These are phyloP conservation scores for Gymnosoma rotundatum DNA, from an alignment of 2,888 invertebrate genomes.

Conservation along the genomic window DNA sequence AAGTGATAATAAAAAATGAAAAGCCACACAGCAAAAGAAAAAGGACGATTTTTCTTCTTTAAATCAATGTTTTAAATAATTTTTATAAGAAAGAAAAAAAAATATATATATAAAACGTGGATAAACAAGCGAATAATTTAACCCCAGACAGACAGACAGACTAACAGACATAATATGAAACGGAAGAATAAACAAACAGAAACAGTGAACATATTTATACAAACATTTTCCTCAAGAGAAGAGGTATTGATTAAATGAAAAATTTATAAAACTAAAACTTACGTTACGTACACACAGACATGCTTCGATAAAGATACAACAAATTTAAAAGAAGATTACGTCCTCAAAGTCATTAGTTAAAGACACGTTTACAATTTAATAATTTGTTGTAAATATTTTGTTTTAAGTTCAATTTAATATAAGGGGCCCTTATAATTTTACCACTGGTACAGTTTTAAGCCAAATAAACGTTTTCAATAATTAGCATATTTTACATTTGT, in stretches of 20 bases:
- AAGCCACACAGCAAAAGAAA: conserved; percentile 10
- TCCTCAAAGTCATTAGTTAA: conserved; percentile 42
- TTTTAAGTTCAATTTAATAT: too few species aligned
- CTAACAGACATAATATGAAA: not conserved
- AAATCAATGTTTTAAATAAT: conserved; percentile 37
- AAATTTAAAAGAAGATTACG: conserved; percentile 16
- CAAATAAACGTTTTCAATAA: too few species aligned
- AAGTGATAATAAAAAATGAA: conserved; percentile 40
- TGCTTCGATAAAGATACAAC: not conserved
- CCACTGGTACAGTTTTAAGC: too few species aligned
- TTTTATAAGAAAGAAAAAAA: not conserved
- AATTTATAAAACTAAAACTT: not conserved
- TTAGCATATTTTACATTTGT: too few species aligned
- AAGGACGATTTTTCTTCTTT: conserved; percentile 43
- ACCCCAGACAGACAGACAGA: conserved; percentile 17
- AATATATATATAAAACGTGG: conserved; percentile 1
- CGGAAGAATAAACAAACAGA: not conserved
- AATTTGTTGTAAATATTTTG: not conserved
- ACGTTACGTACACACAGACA: not conserved
- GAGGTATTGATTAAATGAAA: conserved; percentile 7
- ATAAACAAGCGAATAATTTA: conserved; percentile 23
- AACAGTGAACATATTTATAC: not conserved
- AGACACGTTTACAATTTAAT: conserved; percentile 23
- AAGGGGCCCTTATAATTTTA: too few species aligned
- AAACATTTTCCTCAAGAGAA: not conserved